Percentiles rank a stretch among this genome's conserved stretches.
Conservation (phyloP, 2,888 invertebrate species). For the Poecilus cupreus region DNA sequence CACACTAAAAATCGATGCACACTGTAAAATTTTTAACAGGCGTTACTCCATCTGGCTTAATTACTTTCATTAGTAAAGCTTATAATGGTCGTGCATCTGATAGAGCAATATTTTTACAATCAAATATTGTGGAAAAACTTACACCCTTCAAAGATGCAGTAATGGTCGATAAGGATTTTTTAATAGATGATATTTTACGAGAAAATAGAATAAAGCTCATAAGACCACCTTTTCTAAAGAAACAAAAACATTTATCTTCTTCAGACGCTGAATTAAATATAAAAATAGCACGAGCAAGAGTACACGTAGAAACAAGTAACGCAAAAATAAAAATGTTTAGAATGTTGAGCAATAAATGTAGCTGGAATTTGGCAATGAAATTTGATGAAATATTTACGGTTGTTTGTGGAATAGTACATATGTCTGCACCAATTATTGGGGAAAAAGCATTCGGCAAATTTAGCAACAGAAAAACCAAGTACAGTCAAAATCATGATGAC, state of each 20-base stretch:
- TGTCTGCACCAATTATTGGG: background rate
- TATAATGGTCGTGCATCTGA: slow-evolving; percentile 63
- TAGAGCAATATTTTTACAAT: slow-evolving; percentile 62
- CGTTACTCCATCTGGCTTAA: slow-evolving; percentile 62
- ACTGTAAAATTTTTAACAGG: slow-evolving; percentile 64
- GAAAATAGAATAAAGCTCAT: slow-evolving; percentile 51
- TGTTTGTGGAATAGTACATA: background rate
- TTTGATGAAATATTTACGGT: slow-evolving; percentile 20
- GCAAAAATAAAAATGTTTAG: slow-evolving; percentile 60
- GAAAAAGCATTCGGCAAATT: too few relatives aligned
- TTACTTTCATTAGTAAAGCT: slow-evolving; percentile 62
- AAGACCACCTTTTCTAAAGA: slow-evolving; percentile 60
- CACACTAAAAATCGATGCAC: slow-evolving; percentile 59
- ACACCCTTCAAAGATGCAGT: slow-evolving; percentile 61
- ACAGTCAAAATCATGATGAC: too few relatives aligned
- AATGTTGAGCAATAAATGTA: slow-evolving; percentile 50
- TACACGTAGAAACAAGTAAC: slow-evolving; percentile 61
- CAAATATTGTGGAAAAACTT: slow-evolving; percentile 59
- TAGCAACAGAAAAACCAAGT: too few relatives aligned
- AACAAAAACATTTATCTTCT: slow-evolving; percentile 59
- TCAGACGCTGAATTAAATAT: slow-evolving; percentile 56
- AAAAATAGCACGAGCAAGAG: slow-evolving; percentile 61
- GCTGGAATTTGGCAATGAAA: slow-evolving; percentile 34
- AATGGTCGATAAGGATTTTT: slow-evolving; percentile 65
- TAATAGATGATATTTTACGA: slow-evolving; percentile 63